Evolutionary conservation across 2,888 invertebrate species (phyloP), one percentile per base, ranked within the genome.

Genomic region (Zeuzera pyrina): DNA sequence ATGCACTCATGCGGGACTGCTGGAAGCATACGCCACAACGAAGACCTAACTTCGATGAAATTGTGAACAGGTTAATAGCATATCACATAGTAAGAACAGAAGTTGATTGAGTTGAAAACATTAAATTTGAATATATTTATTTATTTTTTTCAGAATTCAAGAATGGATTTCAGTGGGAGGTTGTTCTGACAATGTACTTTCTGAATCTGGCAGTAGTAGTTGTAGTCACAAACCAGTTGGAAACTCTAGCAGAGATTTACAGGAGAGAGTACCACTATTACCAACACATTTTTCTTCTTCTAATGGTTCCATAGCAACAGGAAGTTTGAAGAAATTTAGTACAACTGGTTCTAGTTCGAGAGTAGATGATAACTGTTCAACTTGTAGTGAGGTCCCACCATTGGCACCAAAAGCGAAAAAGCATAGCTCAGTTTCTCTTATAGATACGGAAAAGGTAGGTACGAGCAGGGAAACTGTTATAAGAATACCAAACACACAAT

Each of bases 1-100:
- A 98, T 78, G 89, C 92, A 3, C 85, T 99, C 34, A 99, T 99
- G 98, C 91, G 96, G 35, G 98, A 98, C 70, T 99, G 98, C 62
- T 99, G 99, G 98, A 93, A 94, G 52, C 98, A 98, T 67, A 89
- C 92, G 46, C 94, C 98, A 0, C 90, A 92, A 38, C 85, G 96
- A 15, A 85, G 99, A 49, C 99, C 99, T 0, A 90, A 91, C 50
- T 99, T 99, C 70, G 89, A 92, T 14, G 97, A 97, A 66, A 92
- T 99, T 35, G 91, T 94, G 46, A 88, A 89, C 53, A 89, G 96
- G 84, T 78, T 39, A 34, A 28, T 12, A 15, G 11, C n/a, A n/a
- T n/a, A n/a, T n/a, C n/a, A n/a, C 3, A 8, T 23, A 12, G 2
- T 13, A 12, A 12, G 12, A 7, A 30, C 22, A 29, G 6, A 15